Base-by-base conservation (phyloP, 2,113 vertebrate species). In the Neogobius melanostomus region DNA sequence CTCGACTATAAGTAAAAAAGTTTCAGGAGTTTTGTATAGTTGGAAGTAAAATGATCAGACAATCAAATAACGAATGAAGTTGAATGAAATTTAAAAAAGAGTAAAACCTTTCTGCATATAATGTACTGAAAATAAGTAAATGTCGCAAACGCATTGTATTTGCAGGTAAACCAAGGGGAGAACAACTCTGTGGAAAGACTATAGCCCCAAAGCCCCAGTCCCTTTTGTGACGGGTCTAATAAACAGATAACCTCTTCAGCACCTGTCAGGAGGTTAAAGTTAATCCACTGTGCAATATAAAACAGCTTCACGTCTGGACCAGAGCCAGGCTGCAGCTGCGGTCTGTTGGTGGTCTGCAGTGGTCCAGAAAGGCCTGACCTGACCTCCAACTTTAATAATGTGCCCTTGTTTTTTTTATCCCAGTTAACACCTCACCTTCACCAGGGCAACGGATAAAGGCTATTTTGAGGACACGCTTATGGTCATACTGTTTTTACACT, bases 371-470 rank as follows among this genome's bases (percentile, higher is more conserved):
- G 12, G 49, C 49, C 15, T n/a, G 36, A 61, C 12, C 59, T 8
- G 12, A 61, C 42, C 14, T 61, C 36, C 36, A 42, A 44, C 59
- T 15, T 43, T 61, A 61, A 61, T 44, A 61, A 61, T 61, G 53
- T 54, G 53, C 36, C 7, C 11, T 12, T 51, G 5, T 47, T 51
- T 11, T 59, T 11, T 59, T 59, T 42, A 59, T 59, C 11, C 56
- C 36, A 44, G 42, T 61, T 61, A 61, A 61, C 59, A 44, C 59
- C 11, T 43, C 36, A 43, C 59, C 59, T 61, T 44, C 59, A 61
- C 28, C 12, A n/a, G 14, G 57, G 57, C 36, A 36, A 15, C 11
- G 59, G 59, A 42, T 61, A 42, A 61, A 43, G 42, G 12, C 7
- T 15, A 9, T 7, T 61, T 44, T n/a, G 42, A 43, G 42, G 42